phyloP scores from a whole-genome alignment of 2,113 vertebrate species.

The Mormoops blainvillei region DNA sequence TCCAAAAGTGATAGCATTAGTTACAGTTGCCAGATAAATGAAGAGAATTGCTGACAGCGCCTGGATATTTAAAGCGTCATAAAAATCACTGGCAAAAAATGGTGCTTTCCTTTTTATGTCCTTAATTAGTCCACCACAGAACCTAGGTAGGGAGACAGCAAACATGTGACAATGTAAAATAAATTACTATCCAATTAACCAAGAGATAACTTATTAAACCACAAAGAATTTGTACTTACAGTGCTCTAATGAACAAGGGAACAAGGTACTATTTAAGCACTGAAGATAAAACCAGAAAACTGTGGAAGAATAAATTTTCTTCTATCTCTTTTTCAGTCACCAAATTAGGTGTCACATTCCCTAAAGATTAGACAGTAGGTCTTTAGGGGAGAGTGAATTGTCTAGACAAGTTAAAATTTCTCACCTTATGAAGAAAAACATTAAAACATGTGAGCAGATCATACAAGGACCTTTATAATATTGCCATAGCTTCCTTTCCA shows the following conservation, averaged over 20 bases:
- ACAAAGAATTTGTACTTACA: conserved; percentile 7
- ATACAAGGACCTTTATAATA: neutral
- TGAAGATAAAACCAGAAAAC: neutral
- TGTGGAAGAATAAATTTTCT: neutral
- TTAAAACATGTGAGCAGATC: neutral
- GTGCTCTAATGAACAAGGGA: neutral
- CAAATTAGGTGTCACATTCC: neutral
- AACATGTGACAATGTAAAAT: neutral
- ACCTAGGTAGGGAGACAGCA: conserved; percentile 79
- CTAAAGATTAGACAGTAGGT: neutral
- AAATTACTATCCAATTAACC: neutral
- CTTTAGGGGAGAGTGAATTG: neutral
- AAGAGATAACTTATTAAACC: neutral
- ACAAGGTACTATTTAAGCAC: neutral
- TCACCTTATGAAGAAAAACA: neutral
- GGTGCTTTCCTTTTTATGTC: conserved; percentile 96
- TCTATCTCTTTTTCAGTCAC: neutral
- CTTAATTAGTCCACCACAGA: conserved; percentile 95
- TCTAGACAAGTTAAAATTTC: neutral
- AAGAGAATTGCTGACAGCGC: conserved; percentile 95
- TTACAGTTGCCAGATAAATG: conserved; percentile 98
- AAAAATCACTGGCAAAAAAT: conserved; percentile 95
- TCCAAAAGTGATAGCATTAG: conserved; percentile 98
- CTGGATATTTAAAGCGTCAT: conserved; percentile 94
- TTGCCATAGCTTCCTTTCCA: neutral